Percentiles rank a stretch among this genome's conserved stretches.
Evolutionary conservation across 2,888 invertebrate species (phyloP).

Genomic region (Ophion ventricosus): DNA sequence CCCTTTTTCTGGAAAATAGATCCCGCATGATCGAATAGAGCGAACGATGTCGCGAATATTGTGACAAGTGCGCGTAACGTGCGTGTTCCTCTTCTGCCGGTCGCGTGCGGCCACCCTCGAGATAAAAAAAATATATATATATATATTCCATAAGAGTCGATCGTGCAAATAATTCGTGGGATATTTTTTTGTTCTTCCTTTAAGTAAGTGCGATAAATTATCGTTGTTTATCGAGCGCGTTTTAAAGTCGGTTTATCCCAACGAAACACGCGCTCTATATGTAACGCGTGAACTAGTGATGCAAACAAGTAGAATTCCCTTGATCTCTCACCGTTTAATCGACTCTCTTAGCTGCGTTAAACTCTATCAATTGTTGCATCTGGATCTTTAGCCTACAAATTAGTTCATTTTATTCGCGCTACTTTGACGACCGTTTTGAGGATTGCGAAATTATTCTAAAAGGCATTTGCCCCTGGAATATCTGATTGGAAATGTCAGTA

Average conservation of each 20-base stretch:
- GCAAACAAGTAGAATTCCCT: conserved; percentile 37
- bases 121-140: background rate
- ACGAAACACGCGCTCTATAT: background rate
- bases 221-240: background rate
- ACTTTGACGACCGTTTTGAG: background rate
- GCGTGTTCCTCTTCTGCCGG: conserved; percentile 5
- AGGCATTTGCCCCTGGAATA: too few relatives aligned
- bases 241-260: background rate
- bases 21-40: conserved; percentile 9
- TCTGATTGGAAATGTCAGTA: too few relatives aligned
- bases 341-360: conserved; percentile 29
- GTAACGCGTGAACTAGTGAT: background rate
- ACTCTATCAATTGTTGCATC: conserved; percentile 31
- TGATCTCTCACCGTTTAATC: conserved; percentile 51
- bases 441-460: background rate
- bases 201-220: background rate
- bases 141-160: background rate
- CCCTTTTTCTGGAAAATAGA: conserved; percentile 1
- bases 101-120: background rate
- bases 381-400: conserved; percentile 9
- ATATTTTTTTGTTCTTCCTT: background rate
- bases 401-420: background rate
- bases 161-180: background rate
- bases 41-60: conserved; percentile 49
- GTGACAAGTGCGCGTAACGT: conserved; percentile 47